Percentiles rank a stretch among this genome's conserved stretches.
Evolutionary conservation across 2,113 vertebrate species (phyloP).

Genomic region (Callocephalon fimbriatum): DNA sequence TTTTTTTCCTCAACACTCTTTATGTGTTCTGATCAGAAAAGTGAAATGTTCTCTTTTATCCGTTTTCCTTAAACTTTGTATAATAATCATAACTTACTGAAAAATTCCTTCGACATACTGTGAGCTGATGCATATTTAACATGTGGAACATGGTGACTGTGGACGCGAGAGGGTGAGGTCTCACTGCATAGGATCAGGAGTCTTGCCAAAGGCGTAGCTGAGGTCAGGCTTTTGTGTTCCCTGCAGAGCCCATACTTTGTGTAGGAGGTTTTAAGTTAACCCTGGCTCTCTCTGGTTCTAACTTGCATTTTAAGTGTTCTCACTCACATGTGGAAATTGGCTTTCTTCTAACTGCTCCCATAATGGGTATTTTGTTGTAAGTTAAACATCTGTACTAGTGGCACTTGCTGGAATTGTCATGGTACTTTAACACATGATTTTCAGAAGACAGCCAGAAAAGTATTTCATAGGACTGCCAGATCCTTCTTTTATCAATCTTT

Average conservation of each 20-base stretch:
- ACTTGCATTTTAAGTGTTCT: neutral
- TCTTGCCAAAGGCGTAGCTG: neutral
- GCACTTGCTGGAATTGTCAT: neutral
- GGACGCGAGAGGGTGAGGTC: neutral
- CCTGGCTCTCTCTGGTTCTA: neutral
- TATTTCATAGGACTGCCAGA: neutral
- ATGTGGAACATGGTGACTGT: neutral
- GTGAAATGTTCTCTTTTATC: neutral
- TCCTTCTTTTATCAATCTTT: neutral
- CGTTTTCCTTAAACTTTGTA: neutral
- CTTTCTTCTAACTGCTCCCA: neutral
- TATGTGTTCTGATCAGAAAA: neutral
- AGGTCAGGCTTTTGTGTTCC: neutral
- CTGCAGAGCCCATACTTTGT: neutral
- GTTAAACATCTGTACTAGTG: rapidly evolving
- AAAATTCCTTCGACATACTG: neutral
- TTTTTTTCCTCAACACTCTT: neutral
- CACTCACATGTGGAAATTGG: neutral
- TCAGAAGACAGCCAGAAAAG: neutral
- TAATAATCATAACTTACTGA: neutral
- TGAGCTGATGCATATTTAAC: neutral
- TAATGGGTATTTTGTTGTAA: neutral
- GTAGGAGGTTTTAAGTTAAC: neutral
- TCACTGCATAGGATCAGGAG: neutral
- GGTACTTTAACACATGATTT: neutral